phyloP scores from a whole-genome alignment of 2,113 vertebrate species.

The Clinocottus analis region DNA sequence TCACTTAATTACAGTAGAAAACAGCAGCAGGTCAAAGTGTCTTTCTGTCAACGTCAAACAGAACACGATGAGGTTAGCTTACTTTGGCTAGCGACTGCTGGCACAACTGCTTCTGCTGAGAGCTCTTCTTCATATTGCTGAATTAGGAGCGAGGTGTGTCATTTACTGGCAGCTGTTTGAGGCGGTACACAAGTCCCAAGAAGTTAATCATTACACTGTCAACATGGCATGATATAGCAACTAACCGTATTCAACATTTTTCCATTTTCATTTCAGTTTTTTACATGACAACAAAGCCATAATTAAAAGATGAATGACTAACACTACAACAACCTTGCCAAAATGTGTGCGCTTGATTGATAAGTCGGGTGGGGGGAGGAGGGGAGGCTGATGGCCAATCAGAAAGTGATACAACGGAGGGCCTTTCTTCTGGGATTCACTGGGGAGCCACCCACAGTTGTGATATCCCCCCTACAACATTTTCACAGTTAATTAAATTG shows the following conservation, averaged over 20 bases:
- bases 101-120: constrained; percentile 8
- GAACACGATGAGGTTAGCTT: constrained; percentile 48
- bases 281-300: not conserved
- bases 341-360: constrained; percentile 19
- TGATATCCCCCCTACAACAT: constrained; percentile 73
- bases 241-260: not conserved
- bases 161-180: constrained; percentile 43
- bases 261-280: constrained; percentile 2
- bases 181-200: constrained; percentile 36
- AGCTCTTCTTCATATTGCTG: constrained; percentile 39
- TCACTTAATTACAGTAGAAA: constrained; percentile 2
- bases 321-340: constrained; percentile 16
- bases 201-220: constrained; percentile 43
- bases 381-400: constrained; percentile 57
- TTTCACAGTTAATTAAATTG: constrained; percentile 80
- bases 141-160: constrained; percentile 59
- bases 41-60: constrained; percentile 38
- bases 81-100: constrained; percentile 50
- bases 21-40: constrained; percentile 48
- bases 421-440: constrained; percentile 69
- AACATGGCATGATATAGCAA: constrained; percentile 31
- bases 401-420: constrained; percentile 65
- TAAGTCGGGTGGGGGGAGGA: constrained; percentile 29
- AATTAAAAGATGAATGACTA: constrained; percentile 1
- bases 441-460: constrained; percentile 63